Conservation (phyloP, 2,797 vertebrate species). For the Chromis chromis region DNA sequence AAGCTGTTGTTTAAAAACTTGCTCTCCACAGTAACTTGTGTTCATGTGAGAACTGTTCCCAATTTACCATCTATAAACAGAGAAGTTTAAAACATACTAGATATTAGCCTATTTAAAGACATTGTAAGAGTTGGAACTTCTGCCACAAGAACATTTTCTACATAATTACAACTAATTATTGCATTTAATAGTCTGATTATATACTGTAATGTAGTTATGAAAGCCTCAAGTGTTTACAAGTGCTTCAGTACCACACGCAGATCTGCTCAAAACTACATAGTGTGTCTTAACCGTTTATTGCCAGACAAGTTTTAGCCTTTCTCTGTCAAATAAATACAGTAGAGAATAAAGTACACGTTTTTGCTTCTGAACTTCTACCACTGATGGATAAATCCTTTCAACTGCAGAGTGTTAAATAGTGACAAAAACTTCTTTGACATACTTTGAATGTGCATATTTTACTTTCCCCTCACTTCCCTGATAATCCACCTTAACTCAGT, state of each 20-base stretch:
- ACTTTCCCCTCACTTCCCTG: slow-evolving; percentile 15
- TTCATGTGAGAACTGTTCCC: no score
- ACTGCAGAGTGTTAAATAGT: background rate
- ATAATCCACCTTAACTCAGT: slow-evolving; percentile 21
- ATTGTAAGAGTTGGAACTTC: background rate
- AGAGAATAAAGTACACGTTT: background rate
- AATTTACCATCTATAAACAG: no score
- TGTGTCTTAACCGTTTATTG: background rate
- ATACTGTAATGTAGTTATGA: background rate
- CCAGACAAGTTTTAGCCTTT: background rate
- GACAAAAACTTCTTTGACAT: background rate
- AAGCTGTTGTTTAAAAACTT: background rate
- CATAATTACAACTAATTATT: background rate
- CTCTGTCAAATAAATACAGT: no score
- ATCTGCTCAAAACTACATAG: background rate
- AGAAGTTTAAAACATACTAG: background rate
- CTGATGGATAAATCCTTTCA: background rate
- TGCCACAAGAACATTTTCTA: background rate
- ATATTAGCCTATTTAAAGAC: background rate
- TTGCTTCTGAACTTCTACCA: background rate
- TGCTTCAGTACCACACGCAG: background rate
- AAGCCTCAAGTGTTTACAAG: background rate
- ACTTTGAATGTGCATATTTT: slow-evolving; percentile 7
- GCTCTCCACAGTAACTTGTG: no score
- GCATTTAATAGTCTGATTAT: no score